Percentiles rank a stretch among this genome's conserved stretches.
Evolutionary conservation across 2,797 vertebrate genomes (phyloP).

Genomic region (Nannoperca australis): DNA sequence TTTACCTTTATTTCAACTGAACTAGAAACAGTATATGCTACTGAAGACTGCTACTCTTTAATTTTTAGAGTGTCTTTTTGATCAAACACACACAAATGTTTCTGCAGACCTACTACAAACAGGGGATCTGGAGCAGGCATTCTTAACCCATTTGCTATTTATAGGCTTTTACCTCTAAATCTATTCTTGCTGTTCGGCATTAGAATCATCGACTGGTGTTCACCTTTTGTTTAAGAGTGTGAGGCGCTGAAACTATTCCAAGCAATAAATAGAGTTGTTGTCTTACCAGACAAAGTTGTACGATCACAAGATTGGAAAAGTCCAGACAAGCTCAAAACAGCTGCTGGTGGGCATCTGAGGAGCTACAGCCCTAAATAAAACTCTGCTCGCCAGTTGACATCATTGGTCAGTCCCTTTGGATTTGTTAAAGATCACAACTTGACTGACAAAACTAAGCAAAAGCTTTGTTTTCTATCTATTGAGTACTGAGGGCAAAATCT

Average conservation of each 20-base stretch:
- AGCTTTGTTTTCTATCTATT: neutral
- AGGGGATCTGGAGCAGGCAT: slow-evolving; percentile 3
- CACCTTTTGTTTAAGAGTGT: slow-evolving; percentile 15
- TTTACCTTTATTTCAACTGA: neutral
- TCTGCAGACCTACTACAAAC: neutral
- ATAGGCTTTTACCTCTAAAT: slow-evolving; percentile 19
- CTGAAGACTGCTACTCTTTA: neutral
- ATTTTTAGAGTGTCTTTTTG: neutral
- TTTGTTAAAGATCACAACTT: slow-evolving; percentile 12
- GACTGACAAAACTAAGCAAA: slow-evolving; percentile 9
- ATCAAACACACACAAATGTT: neutral
- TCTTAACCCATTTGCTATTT: slow-evolving; percentile 32
- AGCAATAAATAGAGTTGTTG: slow-evolving; percentile 28
- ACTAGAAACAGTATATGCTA: neutral
- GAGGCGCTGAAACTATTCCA: slow-evolving; percentile 7
- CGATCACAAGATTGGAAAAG: slow-evolving; percentile 45
- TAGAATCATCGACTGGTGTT: neutral
- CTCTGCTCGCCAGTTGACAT: slow-evolving; percentile 32
- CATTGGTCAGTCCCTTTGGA: slow-evolving; percentile 21
- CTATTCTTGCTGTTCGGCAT: slow-evolving; percentile 9
- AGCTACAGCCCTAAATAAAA: slow-evolving; percentile 62
- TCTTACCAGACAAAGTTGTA: slow-evolving; percentile 67
- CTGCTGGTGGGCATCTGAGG: slow-evolving; percentile 63
- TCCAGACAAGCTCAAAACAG: slow-evolving; percentile 60
- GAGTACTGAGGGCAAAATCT: neutral